Percentiles rank a stretch among this genome's conserved stretches.
These are phyloP conservation scores for Ranitomeya imitator DNA, from an alignment of 2,113 vertebrate species.

Conservation along the genomic window DNA sequence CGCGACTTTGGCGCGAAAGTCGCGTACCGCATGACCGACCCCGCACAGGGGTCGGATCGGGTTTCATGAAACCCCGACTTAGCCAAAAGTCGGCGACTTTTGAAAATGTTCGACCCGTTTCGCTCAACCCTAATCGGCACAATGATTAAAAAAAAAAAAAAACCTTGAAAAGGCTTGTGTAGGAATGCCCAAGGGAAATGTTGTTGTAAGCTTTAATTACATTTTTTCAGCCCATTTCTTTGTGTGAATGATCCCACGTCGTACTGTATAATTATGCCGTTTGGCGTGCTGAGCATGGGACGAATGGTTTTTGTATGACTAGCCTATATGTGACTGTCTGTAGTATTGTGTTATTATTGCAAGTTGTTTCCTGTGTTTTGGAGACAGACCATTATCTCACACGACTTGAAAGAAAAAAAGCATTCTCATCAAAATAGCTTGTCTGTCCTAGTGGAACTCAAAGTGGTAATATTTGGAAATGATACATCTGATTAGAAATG, in stretches of 20 bases:
- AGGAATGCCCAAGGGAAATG: conserved; percentile 67
- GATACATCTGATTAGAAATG: conserved; percentile 60
- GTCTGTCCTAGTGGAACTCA: conserved; percentile 51
- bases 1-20: too few relatives aligned
- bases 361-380: conserved; percentile 69
- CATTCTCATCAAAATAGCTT: conserved; percentile 61
- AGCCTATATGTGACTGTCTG: conserved; percentile 64
- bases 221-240: conserved; percentile 71
- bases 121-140: too few relatives aligned
- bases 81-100: too few relatives aligned
- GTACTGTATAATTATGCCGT: conserved; percentile 72
- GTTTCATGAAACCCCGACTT: too few relatives aligned
- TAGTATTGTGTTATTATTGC: conserved; percentile 67
- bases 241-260: conserved; percentile 70
- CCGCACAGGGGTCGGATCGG: too few relatives aligned
- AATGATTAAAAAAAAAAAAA: conserved; percentile 24
- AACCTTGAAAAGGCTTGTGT: conserved; percentile 62
- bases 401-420: conserved; percentile 64
- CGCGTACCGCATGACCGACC: too few relatives aligned
- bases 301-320: conserved; percentile 73
- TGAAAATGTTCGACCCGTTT: too few relatives aligned
- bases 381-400: conserved; percentile 65
- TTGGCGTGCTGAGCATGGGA: conserved; percentile 68
- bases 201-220: conserved; percentile 73
- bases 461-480: conserved; percentile 61